Conservation (phyloP, 2,113 vertebrate genomes). For the Psammodynastes pulverulentus region DNA sequence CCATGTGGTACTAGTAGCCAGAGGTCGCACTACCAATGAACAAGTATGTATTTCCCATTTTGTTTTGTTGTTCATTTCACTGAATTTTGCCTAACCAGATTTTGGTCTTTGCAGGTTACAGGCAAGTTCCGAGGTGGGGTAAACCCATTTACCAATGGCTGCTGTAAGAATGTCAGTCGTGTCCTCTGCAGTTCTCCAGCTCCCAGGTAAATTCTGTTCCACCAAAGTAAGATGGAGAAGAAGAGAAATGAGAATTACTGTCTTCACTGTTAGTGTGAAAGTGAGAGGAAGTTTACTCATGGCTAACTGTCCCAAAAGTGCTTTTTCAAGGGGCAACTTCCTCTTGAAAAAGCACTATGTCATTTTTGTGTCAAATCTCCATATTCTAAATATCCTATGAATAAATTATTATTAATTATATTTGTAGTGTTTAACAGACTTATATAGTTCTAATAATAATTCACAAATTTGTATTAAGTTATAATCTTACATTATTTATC, state of each 20-base stretch:
- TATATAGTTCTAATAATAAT: too few relatives aligned
- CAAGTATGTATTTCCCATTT: slow-evolving; percentile 72
- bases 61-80: background rate
- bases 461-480: too few relatives aligned
- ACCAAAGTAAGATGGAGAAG: background rate
- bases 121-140: slow-evolving; percentile 96
- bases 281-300: background rate
- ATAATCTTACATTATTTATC: too few relatives aligned
- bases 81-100: background rate
- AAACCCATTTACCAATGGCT: slow-evolving; percentile 96
- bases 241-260: background rate
- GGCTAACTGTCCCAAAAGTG: background rate
- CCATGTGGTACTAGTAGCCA: slow-evolving; percentile 91
- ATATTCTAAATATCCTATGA: too few relatives aligned
- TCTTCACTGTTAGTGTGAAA: background rate
- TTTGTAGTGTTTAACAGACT: too few relatives aligned
- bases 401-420: too few relatives aligned
- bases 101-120: slow-evolving; percentile 76
- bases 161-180: slow-evolving; percentile 86
- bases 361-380: too few relatives aligned
- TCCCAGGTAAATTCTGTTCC: slow-evolving; percentile 77
- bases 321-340: too few relatives aligned
- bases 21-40: slow-evolving; percentile 94
- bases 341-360: too few relatives aligned
- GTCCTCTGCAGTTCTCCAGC: slow-evolving; percentile 94